These are phyloP conservation scores for Lochmaea crataegi DNA, from an alignment of 2,888 invertebrate species.

Conservation along the genomic window DNA sequence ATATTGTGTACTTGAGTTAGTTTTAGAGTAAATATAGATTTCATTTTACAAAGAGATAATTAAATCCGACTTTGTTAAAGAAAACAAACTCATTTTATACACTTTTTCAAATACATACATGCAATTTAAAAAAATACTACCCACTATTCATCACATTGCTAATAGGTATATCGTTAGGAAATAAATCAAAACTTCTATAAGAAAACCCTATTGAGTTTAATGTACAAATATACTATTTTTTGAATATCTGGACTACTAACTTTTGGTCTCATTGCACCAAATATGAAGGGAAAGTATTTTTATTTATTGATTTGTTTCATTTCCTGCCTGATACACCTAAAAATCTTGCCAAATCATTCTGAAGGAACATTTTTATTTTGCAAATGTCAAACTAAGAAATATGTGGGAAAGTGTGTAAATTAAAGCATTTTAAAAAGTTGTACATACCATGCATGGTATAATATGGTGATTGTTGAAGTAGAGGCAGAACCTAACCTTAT, in stretches of 20 bases:
- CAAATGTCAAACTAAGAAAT: constrained; percentile 32
- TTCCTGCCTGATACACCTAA: constrained; percentile 27
- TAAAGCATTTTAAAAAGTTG: constrained; percentile 50
- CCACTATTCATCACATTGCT: too few relatives aligned
- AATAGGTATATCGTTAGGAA: too few relatives aligned
- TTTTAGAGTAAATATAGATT: too few relatives aligned
- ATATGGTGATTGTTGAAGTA: constrained; percentile 61
- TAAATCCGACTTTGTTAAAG: too few relatives aligned
- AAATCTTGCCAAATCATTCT: constrained; percentile 32
- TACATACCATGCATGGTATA: constrained; percentile 63
- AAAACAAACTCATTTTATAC: too few relatives aligned
- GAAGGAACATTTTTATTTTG: constrained; percentile 13
- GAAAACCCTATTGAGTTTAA: neutral
- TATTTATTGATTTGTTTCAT: constrained; percentile 39
- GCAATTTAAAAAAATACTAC: too few relatives aligned
- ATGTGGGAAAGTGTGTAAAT: constrained; percentile 47
- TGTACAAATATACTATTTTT: neutral
- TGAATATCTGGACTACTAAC: neutral
- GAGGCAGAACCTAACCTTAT: constrained; percentile 63
- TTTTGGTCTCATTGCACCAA: constrained; percentile 3
- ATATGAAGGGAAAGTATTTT: constrained; percentile 22
- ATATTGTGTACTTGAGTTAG: too few relatives aligned
- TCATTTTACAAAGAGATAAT: too few relatives aligned
- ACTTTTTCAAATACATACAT: too few relatives aligned
- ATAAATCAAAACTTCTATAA: neutral